Evolutionary conservation across 2,797 vertebrate genomes (phyloP).

Genomic region (Fratercula arctica): DNA sequence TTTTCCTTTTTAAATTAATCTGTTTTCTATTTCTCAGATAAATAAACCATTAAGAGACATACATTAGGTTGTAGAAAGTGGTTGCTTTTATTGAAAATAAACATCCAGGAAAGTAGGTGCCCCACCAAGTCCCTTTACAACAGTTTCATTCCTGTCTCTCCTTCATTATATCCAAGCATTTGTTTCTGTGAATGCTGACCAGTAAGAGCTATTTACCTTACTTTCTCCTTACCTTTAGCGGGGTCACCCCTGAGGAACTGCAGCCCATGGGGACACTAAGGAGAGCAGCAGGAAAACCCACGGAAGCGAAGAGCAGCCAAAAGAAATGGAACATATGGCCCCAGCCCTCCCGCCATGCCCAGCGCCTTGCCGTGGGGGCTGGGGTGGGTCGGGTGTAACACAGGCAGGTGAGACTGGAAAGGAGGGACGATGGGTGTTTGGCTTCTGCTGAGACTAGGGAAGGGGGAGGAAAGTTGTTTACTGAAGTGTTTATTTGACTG

Average conservation of each 20-base stretch:
- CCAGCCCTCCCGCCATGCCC: background rate
- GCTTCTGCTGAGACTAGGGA: background rate
- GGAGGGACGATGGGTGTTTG: background rate
- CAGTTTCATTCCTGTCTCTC: background rate
- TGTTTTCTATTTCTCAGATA: background rate
- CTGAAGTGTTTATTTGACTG: background rate
- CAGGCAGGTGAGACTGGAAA: background rate
- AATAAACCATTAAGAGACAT: background rate
- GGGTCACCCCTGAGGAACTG: background rate
- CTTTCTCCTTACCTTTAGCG: background rate
- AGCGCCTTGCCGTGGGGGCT: background rate
- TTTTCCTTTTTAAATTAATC: background rate
- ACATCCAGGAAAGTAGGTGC: background rate
- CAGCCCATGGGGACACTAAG: too few relatives aligned
- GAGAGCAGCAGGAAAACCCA: background rate
- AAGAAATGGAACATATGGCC: rapidly evolving
- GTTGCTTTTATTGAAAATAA: background rate
- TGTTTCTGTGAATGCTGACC: background rate
- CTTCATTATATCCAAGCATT: background rate
- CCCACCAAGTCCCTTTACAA: background rate
- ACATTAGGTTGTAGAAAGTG: background rate
- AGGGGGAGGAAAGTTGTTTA: background rate
- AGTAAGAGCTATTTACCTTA: background rate
- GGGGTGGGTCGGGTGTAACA: background rate
- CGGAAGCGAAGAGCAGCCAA: background rate